These are phyloP conservation scores for Meandrusa payeni DNA, from an alignment of 2,888 invertebrate species.

Conservation along the genomic window DNA sequence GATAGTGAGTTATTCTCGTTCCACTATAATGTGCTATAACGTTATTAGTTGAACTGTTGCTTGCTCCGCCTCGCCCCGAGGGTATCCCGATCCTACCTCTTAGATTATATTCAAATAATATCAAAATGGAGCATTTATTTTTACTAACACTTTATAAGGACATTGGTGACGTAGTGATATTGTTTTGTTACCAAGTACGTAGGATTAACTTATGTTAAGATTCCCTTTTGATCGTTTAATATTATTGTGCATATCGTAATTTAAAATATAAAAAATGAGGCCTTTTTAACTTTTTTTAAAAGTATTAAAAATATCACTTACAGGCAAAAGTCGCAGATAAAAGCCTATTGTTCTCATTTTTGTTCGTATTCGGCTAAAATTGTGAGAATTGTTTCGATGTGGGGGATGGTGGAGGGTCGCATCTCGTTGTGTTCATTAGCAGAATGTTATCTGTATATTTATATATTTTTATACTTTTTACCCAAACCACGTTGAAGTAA, in stretches of 20 bases:
- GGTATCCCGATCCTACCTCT: conserved; percentile 41
- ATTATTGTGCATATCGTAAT: conserved; percentile 30
- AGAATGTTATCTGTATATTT: too few species aligned
- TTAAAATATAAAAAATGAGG: too few species aligned
- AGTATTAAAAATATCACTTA: too few species aligned
- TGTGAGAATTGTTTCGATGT: conserved; percentile 48
- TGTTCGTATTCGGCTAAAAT: conserved; percentile 33
- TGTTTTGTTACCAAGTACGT: conserved; percentile 69
- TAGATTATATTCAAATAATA: conserved; percentile 44
- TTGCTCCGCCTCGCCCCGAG: conserved; percentile 21
- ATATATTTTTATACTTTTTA: too few species aligned
- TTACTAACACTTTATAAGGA: conserved; percentile 38
- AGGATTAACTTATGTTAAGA: conserved; percentile 49
- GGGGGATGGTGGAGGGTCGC: conserved; percentile 18
- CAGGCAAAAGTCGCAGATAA: conserved; percentile 32
- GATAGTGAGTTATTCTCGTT: too few species aligned
- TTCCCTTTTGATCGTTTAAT: conserved; percentile 37
- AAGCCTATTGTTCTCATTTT: conserved; percentile 39
- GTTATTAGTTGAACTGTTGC: too few species aligned
- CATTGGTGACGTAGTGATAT: conserved; percentile 59
- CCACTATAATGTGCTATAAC: too few species aligned
- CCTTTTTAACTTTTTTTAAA: too few species aligned
- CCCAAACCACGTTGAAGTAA: too few species aligned
- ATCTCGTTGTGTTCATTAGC: too few species aligned
- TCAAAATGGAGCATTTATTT: conserved; percentile 63